A percentile compares a stretch with the other conserved stretches of the same genome.
These are phyloP conservation scores for Panulirus ornatus DNA, from an alignment of 1,140 invertebrate genomes.

Conservation along the genomic window DNA sequence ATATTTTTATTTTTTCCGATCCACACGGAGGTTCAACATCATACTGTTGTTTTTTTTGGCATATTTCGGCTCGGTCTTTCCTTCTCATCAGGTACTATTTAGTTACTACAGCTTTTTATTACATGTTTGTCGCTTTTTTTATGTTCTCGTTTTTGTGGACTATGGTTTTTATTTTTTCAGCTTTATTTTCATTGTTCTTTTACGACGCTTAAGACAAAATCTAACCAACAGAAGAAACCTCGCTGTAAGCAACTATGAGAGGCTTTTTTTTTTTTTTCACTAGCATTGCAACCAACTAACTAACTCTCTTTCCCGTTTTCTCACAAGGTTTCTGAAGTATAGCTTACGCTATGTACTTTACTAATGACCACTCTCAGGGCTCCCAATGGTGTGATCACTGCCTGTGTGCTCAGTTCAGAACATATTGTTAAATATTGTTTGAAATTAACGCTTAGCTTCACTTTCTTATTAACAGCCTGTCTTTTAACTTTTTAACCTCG, in stretches of 20 bases:
- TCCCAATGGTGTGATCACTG: too few species aligned
- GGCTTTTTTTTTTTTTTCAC: too few species aligned
- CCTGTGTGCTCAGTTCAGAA: too few species aligned
- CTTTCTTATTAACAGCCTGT: too few species aligned
- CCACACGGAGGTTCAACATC: conserved; percentile 58
- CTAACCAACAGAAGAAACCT: not conserved
- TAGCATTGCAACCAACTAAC: not conserved
- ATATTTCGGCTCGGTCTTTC: conserved; percentile 10
- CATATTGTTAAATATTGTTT: too few species aligned
- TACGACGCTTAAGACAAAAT: not conserved
- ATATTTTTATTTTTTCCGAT: conserved; percentile 16
- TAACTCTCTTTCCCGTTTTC: not conserved
- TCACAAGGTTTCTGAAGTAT: not conserved
- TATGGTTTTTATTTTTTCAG: not conserved
- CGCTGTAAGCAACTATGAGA: too few species aligned
- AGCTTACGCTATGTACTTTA: not conserved
- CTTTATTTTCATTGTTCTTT: not conserved
- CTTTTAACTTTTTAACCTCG: too few species aligned
- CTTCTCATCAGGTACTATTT: conserved; percentile 21
- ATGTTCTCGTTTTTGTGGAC: not conserved
- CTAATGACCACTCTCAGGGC: not conserved
- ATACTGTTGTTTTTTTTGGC: conserved; percentile 6
- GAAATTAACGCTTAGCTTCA: too few species aligned
- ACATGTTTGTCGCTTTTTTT: conserved; percentile 20
- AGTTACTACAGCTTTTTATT: conserved; percentile 5